These are phyloP conservation scores for Gandaritis pyraliata DNA, from an alignment of 2,888 invertebrate species.

Conservation along the genomic window DNA sequence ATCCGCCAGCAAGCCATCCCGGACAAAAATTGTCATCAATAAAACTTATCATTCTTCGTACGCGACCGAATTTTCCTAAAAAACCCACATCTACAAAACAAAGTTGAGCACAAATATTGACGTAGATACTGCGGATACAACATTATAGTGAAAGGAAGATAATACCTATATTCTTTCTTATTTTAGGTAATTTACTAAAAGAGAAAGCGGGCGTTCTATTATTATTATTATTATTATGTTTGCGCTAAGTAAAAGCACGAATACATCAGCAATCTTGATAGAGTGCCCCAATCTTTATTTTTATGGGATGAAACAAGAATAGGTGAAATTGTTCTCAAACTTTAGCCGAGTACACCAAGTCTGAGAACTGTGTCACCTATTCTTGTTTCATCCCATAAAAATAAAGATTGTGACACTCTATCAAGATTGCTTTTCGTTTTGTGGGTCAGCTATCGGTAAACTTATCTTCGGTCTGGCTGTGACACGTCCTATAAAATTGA, in stretches of 20 bases:
- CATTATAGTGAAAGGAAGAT: not conserved
- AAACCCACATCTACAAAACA: constrained; percentile 51
- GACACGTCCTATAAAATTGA: constrained; percentile 46
- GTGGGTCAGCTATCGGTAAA: constrained; percentile 53
- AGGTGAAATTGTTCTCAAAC: constrained; percentile 13
- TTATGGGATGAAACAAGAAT: constrained; percentile 12
- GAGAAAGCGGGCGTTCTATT: too few species aligned
- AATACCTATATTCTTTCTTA: too few species aligned
- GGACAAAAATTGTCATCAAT: constrained; percentile 67
- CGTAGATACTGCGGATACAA: constrained; percentile 35
- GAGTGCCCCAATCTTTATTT: constrained; percentile 34
- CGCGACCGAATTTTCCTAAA: constrained; percentile 56
- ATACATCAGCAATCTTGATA: constrained; percentile 34
- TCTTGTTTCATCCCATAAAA: constrained; percentile 19
- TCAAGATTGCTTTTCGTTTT: constrained; percentile 41
- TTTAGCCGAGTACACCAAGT: too few species aligned
- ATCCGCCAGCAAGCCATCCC: constrained; percentile 58
- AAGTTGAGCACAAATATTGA: constrained; percentile 44
- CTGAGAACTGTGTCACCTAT: constrained; percentile 4
- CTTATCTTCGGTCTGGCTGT: constrained; percentile 48
- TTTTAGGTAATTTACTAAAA: too few species aligned
- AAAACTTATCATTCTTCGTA: constrained; percentile 60
- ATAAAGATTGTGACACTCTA: constrained; percentile 34
- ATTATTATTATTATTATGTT: too few species aligned
- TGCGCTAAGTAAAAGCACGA: too few species aligned